Percentiles rank a stretch among this genome's conserved stretches.
phyloP scores from a whole-genome alignment of 2,888 invertebrate genomes.

The Meiosimyza decipiens region DNA sequence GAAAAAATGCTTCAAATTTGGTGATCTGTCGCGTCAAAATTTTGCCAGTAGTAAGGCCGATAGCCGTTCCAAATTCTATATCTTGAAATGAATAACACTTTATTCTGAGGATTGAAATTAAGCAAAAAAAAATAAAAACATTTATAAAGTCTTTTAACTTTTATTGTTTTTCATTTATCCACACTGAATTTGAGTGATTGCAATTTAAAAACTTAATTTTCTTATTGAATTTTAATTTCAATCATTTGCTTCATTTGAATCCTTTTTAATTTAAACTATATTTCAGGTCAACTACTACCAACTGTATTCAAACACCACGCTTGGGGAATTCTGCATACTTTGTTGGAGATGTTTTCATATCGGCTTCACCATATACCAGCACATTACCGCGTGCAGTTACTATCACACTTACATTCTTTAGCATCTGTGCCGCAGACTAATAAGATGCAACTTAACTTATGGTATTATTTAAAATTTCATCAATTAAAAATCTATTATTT shows the following conservation, averaged over 20 bases:
- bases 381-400: slow-evolving; percentile 91
- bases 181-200: no score
- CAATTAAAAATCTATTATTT: neutral
- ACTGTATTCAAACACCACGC: slow-evolving; percentile 92
- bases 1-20: no score
- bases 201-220: neutral
- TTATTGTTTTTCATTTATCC: no score
- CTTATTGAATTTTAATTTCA: neutral
- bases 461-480: slow-evolving; percentile 68
- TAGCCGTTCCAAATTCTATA: no score
- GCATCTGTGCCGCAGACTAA: slow-evolving; percentile 94
- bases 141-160: no score
- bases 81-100: no score
- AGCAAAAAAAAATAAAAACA: no score
- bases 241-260: neutral
- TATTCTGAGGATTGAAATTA: no score
- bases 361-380: slow-evolving; percentile 96
- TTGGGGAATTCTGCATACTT: slow-evolving; percentile 94
- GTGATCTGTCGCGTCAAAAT: no score
- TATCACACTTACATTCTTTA: slow-evolving; percentile 91
- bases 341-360: slow-evolving; percentile 97
- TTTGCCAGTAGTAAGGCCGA: no score
- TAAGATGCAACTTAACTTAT: slow-evolving; percentile 93
- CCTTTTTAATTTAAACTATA: slow-evolving; percentile 44
- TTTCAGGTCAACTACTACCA: slow-evolving; percentile 83